Conservation (phyloP, 2,888 invertebrate genomes). For the Pseudanteris insignis region DNA sequence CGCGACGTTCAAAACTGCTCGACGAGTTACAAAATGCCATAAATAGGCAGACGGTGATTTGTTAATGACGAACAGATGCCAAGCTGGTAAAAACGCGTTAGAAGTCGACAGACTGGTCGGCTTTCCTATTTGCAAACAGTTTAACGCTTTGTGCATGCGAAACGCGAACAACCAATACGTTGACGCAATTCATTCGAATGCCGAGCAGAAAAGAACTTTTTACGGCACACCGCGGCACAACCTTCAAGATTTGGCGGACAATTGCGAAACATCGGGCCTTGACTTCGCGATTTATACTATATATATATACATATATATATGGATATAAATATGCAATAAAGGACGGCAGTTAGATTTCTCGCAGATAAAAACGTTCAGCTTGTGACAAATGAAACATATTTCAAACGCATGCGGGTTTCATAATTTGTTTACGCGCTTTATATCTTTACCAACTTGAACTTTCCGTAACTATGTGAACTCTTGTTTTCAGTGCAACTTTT, state of each 20-base stretch:
- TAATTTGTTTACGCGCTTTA: too few relatives aligned
- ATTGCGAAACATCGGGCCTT: constrained; percentile 29
- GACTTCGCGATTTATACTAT: too few relatives aligned
- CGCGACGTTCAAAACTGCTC: constrained; percentile 1
- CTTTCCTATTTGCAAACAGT: too few relatives aligned
- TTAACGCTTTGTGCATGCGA: constrained; percentile 4
- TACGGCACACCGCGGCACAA: constrained; percentile 10
- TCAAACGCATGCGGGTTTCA: neutral
- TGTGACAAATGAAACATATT: neutral
- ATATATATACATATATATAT: too few relatives aligned
- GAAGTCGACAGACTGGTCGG: constrained; percentile 1
- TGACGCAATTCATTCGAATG: constrained; percentile 30
- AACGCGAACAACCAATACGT: constrained; percentile 5
- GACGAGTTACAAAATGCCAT: constrained; percentile 12
- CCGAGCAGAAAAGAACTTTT: constrained; percentile 27
- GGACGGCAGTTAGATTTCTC: too few relatives aligned
- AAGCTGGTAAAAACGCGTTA: constrained; percentile 3
- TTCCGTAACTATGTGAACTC: too few relatives aligned
- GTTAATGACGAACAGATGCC: too few relatives aligned
- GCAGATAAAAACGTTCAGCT: neutral
- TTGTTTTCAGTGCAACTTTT: too few relatives aligned
- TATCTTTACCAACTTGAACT: too few relatives aligned
- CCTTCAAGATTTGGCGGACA: constrained; percentile 37
- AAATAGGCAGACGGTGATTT: constrained; percentile 13
- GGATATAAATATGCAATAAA: too few relatives aligned